Conservation (phyloP, 2,888 invertebrate genomes). For the Drosophila yooni region DNA sequence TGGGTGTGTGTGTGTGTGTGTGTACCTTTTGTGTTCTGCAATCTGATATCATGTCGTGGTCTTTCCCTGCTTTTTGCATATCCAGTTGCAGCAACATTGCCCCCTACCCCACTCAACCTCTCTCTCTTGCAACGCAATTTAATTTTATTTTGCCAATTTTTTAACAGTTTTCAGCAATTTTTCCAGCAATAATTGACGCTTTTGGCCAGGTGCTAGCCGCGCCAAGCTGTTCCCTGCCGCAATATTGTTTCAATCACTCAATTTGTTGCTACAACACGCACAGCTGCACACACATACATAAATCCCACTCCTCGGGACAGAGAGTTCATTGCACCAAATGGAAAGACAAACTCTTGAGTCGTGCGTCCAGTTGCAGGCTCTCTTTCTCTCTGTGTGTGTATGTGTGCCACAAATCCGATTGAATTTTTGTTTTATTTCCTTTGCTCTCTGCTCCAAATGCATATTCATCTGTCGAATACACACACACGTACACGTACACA, state of each 20-base stretch:
- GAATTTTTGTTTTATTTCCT: constrained; percentile 73
- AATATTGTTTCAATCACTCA: constrained; percentile 67
- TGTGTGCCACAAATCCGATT: constrained; percentile 71
- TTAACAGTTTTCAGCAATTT: constrained; percentile 32
- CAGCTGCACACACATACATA: constrained; percentile 5
- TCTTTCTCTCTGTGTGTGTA: background rate
- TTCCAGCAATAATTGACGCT: constrained; percentile 53
- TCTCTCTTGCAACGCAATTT: background rate
- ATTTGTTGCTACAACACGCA: constrained; percentile 50
- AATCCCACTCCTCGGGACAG: constrained; percentile 28
- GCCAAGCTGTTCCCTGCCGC: constrained; percentile 14
- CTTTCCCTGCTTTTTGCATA: constrained; percentile 49
- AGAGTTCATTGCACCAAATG: constrained; percentile 70
- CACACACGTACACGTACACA: constrained; percentile 27
- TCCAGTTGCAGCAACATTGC: constrained; percentile 68
- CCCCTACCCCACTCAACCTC: background rate
- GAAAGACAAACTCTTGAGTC: constrained; percentile 36
- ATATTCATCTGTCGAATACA: constrained; percentile 60
- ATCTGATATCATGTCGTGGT: constrained; percentile 70
- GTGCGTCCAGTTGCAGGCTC: constrained; percentile 63
- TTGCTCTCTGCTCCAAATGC: constrained; percentile 56
- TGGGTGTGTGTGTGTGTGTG: constrained; percentile 22
- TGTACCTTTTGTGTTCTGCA: constrained; percentile 63
- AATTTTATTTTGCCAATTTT: constrained; percentile 24
- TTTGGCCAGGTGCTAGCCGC: constrained; percentile 54